These are phyloP conservation scores for Stomorhina lunata DNA, from an alignment of 2,888 invertebrate genomes.

Conservation along the genomic window DNA sequence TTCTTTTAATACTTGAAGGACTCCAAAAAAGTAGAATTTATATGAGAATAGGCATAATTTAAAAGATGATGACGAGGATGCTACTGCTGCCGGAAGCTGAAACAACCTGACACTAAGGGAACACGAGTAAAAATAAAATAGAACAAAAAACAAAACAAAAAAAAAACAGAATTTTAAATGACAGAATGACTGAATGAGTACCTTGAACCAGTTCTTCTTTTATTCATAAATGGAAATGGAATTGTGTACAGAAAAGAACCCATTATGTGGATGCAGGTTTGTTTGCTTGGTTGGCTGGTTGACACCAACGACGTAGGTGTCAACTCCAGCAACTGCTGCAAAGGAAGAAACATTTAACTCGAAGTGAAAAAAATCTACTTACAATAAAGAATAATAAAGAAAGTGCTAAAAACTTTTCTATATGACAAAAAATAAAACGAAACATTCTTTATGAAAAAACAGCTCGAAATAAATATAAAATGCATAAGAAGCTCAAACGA, in stretches of 20 bases:
- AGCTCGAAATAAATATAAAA: not conserved
- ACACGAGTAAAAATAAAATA: not conserved
- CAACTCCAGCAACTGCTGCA: slow-evolving; percentile 12
- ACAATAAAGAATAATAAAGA: slow-evolving; percentile 11
- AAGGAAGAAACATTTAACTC: no score
- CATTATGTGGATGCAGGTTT: slow-evolving; percentile 7
- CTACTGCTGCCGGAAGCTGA: slow-evolving; percentile 43
- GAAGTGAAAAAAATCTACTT: slow-evolving; percentile 1
- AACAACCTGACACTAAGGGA: slow-evolving; percentile 30
- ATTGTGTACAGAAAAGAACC: not conserved
- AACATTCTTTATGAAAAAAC: not conserved
- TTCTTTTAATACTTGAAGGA: not conserved
- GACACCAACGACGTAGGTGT: slow-evolving; percentile 40
- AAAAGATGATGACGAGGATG: slow-evolving; percentile 1
- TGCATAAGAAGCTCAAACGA: slow-evolving; percentile 19
- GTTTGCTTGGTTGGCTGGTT: not conserved
- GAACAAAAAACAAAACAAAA: not conserved
- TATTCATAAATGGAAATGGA: slow-evolving; percentile 35
- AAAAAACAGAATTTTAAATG: not conserved
- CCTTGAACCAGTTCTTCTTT: slow-evolving; percentile 59
- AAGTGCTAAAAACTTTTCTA: slow-evolving; percentile 8
- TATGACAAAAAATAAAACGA: not conserved
- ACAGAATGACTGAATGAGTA: not conserved
- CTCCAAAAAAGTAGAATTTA: slow-evolving; percentile 20
- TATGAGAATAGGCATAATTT: slow-evolving; percentile 47